phyloP scores from a whole-genome alignment of 2,113 vertebrate genomes.

The Ginglymostoma cirratum region DNA sequence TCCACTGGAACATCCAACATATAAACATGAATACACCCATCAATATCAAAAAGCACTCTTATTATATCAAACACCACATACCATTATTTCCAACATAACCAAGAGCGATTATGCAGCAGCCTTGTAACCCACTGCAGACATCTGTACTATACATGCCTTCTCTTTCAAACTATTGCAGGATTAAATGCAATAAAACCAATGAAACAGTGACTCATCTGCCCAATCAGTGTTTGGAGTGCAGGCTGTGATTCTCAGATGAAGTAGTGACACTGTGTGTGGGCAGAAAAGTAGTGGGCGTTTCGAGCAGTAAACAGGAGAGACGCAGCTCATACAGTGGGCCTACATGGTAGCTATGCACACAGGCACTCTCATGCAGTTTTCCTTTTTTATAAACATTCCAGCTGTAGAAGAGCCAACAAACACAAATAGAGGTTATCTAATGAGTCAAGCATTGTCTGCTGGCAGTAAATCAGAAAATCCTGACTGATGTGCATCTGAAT shows the following conservation, averaged over 20 bases:
- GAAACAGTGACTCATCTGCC: neutral
- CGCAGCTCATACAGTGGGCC: neutral
- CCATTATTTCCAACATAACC: neutral
- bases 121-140: neutral
- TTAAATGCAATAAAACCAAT: conserved; percentile 15
- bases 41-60: neutral
- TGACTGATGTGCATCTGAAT: neutral
- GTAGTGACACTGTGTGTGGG: conserved; percentile 23
- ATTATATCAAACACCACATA: neutral
- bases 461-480: neutral
- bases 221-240: conserved; percentile 8
- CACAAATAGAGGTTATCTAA: neutral
- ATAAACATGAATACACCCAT: neutral
- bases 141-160: neutral
- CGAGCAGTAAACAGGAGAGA: conserved; percentile 1
- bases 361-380: conserved; percentile 18
- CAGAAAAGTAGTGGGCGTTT: conserved; percentile 26
- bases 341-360: neutral
- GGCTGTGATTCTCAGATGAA: neutral
- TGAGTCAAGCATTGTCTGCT: neutral
- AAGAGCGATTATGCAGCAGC: neutral
- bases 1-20: neutral
- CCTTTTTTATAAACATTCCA: neutral
- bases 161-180: neutral
- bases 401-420: neutral